phyloP scores from a whole-genome alignment of 2,888 invertebrate species.

The Sinohyriopsis cumingii region DNA sequence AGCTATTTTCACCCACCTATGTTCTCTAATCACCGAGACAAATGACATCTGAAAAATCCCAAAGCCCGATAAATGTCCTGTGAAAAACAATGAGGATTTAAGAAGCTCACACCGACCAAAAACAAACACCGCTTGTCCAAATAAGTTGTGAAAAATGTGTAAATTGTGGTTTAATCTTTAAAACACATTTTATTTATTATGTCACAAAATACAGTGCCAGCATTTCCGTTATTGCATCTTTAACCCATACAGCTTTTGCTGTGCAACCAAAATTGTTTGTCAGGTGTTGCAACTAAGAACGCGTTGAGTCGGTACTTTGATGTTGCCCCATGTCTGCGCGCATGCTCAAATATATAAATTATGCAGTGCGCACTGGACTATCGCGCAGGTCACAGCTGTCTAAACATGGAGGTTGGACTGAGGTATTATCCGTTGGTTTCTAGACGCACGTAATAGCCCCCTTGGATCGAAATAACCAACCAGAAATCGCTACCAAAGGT shows the following conservation, averaged over 20 bases:
- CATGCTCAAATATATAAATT: conserved; percentile 60
- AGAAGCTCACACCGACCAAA: too few relatives aligned
- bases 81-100: too few relatives aligned
- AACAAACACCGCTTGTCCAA: too few relatives aligned
- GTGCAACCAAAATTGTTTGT: conserved; percentile 5
- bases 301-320: conserved; percentile 2
- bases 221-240: too few relatives aligned
- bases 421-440: conserved; percentile 62
- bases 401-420: conserved; percentile 70
- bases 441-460: conserved; percentile 68
- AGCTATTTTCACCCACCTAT: too few relatives aligned
- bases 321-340: conserved; percentile 55
- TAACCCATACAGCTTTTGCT: conserved; percentile 23
- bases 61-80: too few relatives aligned
- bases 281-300: conserved; percentile 3
- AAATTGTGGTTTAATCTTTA: too few relatives aligned
- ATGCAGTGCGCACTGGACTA: conserved; percentile 61
- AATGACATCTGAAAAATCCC: too few relatives aligned
- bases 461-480: conserved; percentile 63
- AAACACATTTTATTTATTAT: neutral
- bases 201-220: neutral
- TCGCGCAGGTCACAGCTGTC: conserved; percentile 70
- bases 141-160: too few relatives aligned
- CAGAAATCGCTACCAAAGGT: conserved; percentile 67
- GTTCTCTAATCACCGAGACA: too few relatives aligned